These are phyloP conservation scores for Lethenteron reissneri DNA, from an alignment of 2,113 vertebrate genomes.

Conservation along the genomic window DNA sequence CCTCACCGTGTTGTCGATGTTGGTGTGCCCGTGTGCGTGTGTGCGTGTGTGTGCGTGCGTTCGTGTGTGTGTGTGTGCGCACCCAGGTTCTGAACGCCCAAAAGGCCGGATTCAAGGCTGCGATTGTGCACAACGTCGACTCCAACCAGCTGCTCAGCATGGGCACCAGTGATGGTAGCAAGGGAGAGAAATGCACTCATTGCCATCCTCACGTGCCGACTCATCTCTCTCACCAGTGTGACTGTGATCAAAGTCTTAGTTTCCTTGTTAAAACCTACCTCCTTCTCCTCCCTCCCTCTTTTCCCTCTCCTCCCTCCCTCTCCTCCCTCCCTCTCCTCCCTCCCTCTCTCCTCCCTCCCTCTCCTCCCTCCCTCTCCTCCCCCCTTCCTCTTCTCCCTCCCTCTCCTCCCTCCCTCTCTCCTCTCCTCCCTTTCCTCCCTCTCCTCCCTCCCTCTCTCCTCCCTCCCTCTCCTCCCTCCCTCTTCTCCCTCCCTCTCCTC, in stretches of 20 bases:
- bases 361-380: neutral
- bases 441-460: no score
- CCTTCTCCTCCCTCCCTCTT: neutral
- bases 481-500: no score
- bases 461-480: neutral
- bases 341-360: neutral
- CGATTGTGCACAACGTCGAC: slow-evolving; percentile 49
- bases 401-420: neutral
- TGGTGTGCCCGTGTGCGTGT: no score
- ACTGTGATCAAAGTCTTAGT: slow-evolving; percentile 11
- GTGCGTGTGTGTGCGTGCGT: no score
- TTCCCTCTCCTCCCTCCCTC: neutral
- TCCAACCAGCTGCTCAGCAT: slow-evolving; percentile 50
- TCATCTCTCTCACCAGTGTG: neutral
- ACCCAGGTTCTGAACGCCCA: slow-evolving; percentile 49
- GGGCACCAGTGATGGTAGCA: slow-evolving; percentile 46
- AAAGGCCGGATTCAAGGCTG: slow-evolving; percentile 45
- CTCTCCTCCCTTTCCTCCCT: neutral
- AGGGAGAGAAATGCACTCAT: neutral
- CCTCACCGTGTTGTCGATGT: no score
- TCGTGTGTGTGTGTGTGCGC: neutral
- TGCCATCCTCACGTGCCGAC: neutral
- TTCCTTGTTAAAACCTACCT: neutral
- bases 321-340: neutral
- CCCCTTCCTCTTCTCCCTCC: no score